A percentile compares a stretch with the other conserved stretches of the same genome.
These are phyloP conservation scores for Cettia cetti DNA, from an alignment of 2,113 vertebrate genomes.

Conservation along the genomic window DNA sequence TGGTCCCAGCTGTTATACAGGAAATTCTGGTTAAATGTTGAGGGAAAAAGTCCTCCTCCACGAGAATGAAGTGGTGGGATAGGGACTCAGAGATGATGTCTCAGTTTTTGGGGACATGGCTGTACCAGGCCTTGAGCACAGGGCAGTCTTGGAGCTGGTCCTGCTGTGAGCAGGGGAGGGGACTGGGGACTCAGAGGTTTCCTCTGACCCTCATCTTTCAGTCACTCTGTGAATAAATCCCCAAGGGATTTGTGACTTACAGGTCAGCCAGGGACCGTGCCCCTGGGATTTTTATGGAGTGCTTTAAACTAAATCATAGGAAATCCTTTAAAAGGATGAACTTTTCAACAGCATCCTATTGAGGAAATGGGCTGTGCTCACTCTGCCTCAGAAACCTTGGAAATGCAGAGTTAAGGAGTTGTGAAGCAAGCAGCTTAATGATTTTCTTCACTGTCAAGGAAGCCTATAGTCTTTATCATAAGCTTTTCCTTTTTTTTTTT, in stretches of 20 bases:
- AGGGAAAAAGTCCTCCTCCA: background rate
- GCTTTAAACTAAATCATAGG: background rate
- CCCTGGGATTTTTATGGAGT: background rate
- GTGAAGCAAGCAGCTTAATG: background rate
- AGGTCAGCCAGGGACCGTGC: background rate
- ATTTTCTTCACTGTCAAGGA: background rate
- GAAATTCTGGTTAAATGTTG: background rate
- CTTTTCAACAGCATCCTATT: background rate
- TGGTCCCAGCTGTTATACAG: background rate
- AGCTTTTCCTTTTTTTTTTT: background rate
- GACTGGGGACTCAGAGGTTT: background rate
- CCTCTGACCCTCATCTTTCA: background rate
- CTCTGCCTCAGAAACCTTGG: background rate
- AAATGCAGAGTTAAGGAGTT: background rate
- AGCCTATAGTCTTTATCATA: background rate
- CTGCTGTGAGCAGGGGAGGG: background rate
- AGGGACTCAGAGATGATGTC: background rate
- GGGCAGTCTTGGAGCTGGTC: background rate
- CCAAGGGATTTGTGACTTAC: background rate
- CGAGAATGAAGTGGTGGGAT: background rate
- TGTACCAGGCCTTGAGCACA: background rate
- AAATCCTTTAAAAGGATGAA: background rate
- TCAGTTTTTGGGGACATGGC: background rate
- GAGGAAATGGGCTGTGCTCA: conserved; percentile 1
- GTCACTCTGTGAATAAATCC: background rate